Conservation (phyloP, 2,888 invertebrate species). For the Vannuccia rotundouncinata region DNA sequence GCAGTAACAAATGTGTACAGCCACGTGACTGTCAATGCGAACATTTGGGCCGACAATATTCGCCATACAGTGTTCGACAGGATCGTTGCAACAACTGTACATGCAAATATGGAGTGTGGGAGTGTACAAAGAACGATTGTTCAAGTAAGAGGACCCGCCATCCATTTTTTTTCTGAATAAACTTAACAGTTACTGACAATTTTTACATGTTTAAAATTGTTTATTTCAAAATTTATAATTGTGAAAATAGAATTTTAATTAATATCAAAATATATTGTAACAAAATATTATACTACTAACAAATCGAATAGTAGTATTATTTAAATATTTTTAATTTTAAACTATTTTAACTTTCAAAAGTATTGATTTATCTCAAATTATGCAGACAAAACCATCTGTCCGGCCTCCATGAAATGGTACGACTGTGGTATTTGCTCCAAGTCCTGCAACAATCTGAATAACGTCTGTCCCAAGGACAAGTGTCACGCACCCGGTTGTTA, state of each 20-base stretch:
- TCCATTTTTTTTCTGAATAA: too few relatives aligned
- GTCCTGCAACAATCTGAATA: constrained; percentile 29
- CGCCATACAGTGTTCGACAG: constrained; percentile 34
- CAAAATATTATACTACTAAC: too few relatives aligned
- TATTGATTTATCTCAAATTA: too few relatives aligned
- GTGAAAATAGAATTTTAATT: too few relatives aligned
- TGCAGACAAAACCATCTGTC: constrained; percentile 5
- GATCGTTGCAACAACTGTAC: constrained; percentile 42
- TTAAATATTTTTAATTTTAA: too few relatives aligned
- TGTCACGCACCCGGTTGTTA: constrained; percentile 30
- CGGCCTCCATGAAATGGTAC: constrained; percentile 30
- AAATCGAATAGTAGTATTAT: too few relatives aligned
- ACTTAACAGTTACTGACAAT: too few relatives aligned
- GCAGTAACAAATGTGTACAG: constrained; percentile 41
- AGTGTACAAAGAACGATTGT: constrained; percentile 34
- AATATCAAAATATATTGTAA: too few relatives aligned
- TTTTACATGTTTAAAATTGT: too few relatives aligned
- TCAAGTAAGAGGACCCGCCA: constrained; percentile 14
- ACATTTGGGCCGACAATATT: constrained; percentile 40
- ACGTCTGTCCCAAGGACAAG: constrained; percentile 30
- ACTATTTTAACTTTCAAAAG: too few relatives aligned
- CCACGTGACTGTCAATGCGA: constrained; percentile 42
- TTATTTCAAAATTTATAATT: too few relatives aligned
- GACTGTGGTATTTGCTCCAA: constrained; percentile 32
- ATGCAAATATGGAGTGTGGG: constrained; percentile 31